Evolutionary conservation across 2,888 invertebrate species (phyloP).

Genomic region (Himalopsyche anomala): DNA sequence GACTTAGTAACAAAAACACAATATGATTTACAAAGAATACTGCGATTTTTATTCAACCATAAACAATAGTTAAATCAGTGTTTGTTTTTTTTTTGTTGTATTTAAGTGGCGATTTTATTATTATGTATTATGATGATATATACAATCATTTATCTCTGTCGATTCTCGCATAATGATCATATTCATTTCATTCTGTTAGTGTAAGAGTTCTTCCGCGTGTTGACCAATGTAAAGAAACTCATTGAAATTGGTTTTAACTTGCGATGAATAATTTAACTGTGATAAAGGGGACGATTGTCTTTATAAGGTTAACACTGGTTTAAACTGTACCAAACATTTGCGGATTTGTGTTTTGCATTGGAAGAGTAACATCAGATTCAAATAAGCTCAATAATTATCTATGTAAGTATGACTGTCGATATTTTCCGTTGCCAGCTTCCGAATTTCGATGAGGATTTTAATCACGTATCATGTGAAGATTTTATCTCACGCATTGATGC

Average conservation of each 20-base stretch:
- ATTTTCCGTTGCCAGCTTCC: not conserved
- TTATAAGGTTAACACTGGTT: not conserved
- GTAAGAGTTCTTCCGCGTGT: no score
- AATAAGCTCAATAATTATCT: not conserved
- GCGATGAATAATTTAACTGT: not conserved
- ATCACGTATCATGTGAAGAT: not conserved
- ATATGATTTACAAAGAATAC: no score
- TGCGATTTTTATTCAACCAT: no score
- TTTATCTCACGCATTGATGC: conserved; percentile 63
- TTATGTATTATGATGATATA: no score
- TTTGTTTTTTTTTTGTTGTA: no score
- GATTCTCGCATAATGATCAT: no score
- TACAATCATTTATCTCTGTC: no score
- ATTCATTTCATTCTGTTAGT: no score
- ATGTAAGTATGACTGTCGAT: not conserved
- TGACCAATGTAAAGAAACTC: no score
- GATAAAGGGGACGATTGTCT: not conserved
- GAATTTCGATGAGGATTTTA: not conserved
- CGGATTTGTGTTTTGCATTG: not conserved
- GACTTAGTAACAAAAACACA: no score
- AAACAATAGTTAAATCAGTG: no score
- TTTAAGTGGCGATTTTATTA: no score
- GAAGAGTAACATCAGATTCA: not conserved
- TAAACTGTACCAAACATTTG: not conserved
- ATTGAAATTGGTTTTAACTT: not conserved